Conservation (phyloP, 2,113 vertebrate genomes). For the Bubalus kerabau region DNA sequence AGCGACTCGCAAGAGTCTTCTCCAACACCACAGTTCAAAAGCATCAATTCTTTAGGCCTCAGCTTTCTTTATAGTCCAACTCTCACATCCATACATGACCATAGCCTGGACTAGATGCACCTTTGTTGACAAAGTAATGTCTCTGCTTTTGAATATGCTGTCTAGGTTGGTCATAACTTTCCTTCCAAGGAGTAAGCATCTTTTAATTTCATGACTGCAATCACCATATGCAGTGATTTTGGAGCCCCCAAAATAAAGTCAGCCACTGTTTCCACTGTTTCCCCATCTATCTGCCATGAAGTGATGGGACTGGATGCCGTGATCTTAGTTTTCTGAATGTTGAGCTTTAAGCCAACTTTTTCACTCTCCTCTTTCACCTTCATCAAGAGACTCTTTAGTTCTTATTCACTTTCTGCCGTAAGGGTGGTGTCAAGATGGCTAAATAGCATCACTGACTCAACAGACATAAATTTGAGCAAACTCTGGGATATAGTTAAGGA, state of each 20-base stretch:
- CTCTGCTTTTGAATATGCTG: neutral
- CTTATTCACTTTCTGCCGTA: neutral
- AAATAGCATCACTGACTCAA: neutral
- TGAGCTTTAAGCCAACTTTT: neutral
- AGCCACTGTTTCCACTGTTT: neutral
- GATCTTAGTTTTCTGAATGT: neutral
- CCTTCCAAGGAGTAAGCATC: neutral
- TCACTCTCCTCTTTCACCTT: neutral
- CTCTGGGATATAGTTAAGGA: neutral
- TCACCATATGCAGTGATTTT: neutral
- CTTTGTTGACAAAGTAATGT: neutral
- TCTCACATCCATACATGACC: neutral
- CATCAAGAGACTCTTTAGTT: neutral
- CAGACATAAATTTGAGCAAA: neutral
- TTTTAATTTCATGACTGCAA: neutral
- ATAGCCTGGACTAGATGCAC: neutral
- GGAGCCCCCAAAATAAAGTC: neutral
- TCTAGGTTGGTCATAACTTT: neutral
- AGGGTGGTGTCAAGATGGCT: neutral
- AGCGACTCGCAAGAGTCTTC: neutral
- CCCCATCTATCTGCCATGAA: neutral
- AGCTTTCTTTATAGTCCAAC: neutral
- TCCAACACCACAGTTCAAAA: neutral
- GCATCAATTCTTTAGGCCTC: neutral
- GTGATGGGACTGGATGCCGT: rapidly evolving